A percentile compares a stretch with the other conserved stretches of the same genome.
Conservation (phyloP, 2,113 vertebrate species). For the Glaucidium brasilianum region DNA sequence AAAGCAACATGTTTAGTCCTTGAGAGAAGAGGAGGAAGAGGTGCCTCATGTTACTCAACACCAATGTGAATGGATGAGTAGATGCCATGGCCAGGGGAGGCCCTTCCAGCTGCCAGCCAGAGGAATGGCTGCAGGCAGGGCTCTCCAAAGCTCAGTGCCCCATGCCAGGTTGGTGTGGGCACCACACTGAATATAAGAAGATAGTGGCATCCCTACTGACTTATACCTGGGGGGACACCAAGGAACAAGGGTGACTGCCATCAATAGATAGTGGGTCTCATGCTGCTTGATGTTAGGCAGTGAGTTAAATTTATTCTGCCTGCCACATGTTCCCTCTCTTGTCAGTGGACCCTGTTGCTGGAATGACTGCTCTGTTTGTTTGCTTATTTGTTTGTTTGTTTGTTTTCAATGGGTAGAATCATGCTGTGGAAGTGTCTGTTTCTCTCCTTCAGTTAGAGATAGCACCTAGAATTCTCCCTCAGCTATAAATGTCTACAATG, state of each 20-base stretch:
- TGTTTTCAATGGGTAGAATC: neutral
- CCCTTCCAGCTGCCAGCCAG: neutral
- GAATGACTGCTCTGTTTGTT: neutral
- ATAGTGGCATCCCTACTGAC: neutral
- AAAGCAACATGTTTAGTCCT: neutral
- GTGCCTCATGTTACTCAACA: neutral
- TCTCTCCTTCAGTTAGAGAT: neutral
- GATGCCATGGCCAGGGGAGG: neutral
- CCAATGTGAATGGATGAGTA: neutral
- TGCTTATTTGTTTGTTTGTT: neutral
- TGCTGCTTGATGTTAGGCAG: neutral
- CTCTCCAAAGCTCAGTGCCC: accelerated
- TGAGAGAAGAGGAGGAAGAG: neutral
- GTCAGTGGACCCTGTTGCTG: accelerated
- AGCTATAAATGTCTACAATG: neutral
- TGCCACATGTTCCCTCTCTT: neutral
- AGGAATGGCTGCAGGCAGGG: neutral
- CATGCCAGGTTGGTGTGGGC: accelerated
- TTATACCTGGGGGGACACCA: neutral
- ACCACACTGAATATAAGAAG: neutral
- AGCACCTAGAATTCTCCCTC: neutral
- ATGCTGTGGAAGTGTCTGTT: neutral
- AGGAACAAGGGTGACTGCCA: neutral
- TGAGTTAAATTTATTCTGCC: neutral
- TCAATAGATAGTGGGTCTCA: neutral